A percentile compares a stretch with the other conserved stretches of the same genome.
phyloP scores from a whole-genome alignment of 2,113 vertebrate genomes.

The Seriola quinqueradiata region DNA sequence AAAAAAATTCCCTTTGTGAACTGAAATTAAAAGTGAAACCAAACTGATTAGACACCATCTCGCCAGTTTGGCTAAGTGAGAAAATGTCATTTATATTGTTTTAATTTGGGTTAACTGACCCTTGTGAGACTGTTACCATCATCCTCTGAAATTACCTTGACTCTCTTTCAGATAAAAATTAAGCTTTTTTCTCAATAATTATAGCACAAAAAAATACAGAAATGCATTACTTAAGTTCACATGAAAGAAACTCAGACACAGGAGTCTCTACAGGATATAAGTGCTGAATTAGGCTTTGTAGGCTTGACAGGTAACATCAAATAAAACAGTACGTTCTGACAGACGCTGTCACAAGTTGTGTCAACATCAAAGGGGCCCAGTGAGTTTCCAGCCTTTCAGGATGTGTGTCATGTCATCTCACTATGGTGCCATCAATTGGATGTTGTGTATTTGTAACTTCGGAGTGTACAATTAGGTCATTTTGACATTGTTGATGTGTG shows the following conservation, averaged over 20 bases:
- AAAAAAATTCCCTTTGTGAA: background rate
- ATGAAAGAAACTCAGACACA: background rate
- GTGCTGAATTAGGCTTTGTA: slow-evolving; percentile 3
- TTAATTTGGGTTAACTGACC: background rate
- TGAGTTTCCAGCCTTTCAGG: slow-evolving; percentile 7
- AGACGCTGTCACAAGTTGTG: slow-evolving; percentile 35
- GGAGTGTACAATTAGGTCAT: slow-evolving; percentile 10
- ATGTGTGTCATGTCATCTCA: slow-evolving; percentile 24
- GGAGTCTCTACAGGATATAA: slow-evolving; percentile 1
- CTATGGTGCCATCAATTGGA: background rate
- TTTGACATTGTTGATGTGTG: background rate
- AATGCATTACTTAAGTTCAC: background rate
- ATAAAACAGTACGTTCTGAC: slow-evolving; percentile 30
- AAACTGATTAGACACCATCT: background rate
- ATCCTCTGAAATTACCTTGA: background rate
- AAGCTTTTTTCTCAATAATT: background rate
- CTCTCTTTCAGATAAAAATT: background rate
- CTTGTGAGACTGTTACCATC: background rate
- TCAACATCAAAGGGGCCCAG: slow-evolving; percentile 36
- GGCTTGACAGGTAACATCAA: slow-evolving; percentile 46
- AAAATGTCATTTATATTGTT: background rate
- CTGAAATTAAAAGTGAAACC: slow-evolving; percentile 30
- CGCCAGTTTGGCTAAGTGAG: background rate
- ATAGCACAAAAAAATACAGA: background rate
- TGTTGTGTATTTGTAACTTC: background rate